phyloP scores from a whole-genome alignment of 2,113 vertebrate species.

The Danionella cerebrum region DNA sequence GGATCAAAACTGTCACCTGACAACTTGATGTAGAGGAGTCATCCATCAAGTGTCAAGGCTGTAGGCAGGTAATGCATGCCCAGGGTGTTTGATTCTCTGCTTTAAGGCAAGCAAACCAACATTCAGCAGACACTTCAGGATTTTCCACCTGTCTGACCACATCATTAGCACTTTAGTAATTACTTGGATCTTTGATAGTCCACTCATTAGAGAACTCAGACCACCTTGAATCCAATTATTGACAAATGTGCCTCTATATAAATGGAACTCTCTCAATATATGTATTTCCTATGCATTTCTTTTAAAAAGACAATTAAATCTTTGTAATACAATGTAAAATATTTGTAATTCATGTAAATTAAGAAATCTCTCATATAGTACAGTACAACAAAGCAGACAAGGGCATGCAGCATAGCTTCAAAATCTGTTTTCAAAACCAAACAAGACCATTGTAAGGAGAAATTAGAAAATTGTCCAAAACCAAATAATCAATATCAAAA shows the following conservation, averaged over 20 bases:
- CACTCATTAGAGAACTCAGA: conserved; percentile 5
- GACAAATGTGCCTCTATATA: neutral
- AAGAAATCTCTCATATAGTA: too few species aligned
- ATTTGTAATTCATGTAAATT: too few species aligned
- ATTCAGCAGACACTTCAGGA: neutral
- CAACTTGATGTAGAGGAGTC: conserved; percentile 7
- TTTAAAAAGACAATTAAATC: too few species aligned
- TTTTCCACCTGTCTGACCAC: conserved; percentile 17
- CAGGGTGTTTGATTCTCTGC: neutral
- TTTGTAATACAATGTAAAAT: too few species aligned
- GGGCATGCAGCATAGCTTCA: too few species aligned
- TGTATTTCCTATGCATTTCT: too few species aligned
- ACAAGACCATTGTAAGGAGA: too few species aligned
- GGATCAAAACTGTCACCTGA: conserved; percentile 31
- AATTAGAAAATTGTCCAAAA: too few species aligned
- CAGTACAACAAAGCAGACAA: too few species aligned
- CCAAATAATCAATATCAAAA: too few species aligned
- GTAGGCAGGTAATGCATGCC: neutral
- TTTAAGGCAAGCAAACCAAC: neutral
- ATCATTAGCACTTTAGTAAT: conserved; percentile 2
- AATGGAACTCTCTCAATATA: neutral
- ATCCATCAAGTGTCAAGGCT: conserved; percentile 30
- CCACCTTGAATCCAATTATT: conserved; percentile 6
- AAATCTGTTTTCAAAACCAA: too few species aligned
- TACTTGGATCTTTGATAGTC: conserved; percentile 14